Conservation (phyloP, 2,113 vertebrate species). For the Percopsis transmontana region DNA sequence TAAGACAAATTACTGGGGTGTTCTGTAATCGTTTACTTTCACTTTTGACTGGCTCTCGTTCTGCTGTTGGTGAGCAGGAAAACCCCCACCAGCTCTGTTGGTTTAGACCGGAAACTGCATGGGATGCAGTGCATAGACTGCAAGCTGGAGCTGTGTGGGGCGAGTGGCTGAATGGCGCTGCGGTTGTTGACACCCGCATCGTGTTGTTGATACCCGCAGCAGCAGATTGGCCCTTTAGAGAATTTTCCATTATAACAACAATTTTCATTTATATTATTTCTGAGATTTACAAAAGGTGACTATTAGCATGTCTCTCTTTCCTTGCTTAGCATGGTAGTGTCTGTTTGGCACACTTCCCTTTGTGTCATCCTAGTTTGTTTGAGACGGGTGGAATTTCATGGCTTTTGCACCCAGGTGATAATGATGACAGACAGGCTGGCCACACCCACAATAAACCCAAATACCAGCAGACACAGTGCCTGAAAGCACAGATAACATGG, state of each 20-base stretch:
- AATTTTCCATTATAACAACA: conserved; percentile 6
- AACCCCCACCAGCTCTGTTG: too few species aligned
- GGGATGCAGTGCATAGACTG: too few species aligned
- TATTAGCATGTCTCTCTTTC: conserved; percentile 13
- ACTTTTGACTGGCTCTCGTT: too few species aligned
- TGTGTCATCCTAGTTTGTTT: neutral
- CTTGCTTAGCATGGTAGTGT: conserved; percentile 14
- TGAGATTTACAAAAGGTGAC: conserved; percentile 8
- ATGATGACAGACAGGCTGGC: conserved; percentile 86
- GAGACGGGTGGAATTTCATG: conserved; percentile 39
- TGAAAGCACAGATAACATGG: conserved; percentile 61
- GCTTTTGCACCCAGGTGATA: conserved; percentile 78
- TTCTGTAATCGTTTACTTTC: too few species aligned
- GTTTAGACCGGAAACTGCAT: too few species aligned
- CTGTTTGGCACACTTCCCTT: conserved; percentile 33
- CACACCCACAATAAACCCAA: conserved; percentile 85
- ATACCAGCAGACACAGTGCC: conserved; percentile 83
- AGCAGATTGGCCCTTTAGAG: neutral
- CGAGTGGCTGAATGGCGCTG: too few species aligned
- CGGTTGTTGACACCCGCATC: too few species aligned
- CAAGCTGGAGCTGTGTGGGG: too few species aligned
- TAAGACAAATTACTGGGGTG: too few species aligned
- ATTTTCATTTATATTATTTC: neutral
- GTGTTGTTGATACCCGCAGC: too few species aligned
- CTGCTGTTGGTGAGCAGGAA: too few species aligned